Evolutionary conservation across 2,113 vertebrate genomes (phyloP).

Genomic region (Boleophthalmus pectinirostris): DNA sequence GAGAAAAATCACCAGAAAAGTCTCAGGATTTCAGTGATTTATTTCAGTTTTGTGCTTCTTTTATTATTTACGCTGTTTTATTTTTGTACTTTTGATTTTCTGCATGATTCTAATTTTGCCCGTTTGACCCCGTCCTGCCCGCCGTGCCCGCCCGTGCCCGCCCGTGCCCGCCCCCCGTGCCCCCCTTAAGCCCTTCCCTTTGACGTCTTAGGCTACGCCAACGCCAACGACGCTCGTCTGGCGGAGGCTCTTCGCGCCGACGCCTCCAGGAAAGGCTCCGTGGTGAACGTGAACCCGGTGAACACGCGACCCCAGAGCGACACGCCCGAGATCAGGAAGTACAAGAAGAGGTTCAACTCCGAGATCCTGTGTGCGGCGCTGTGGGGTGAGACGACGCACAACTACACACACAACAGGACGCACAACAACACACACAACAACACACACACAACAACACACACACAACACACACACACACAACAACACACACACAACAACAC

Average conservation of each 20-base stretch:
- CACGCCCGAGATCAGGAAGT: conserved; percentile 97
- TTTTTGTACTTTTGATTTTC: background rate
- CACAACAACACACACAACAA: no score
- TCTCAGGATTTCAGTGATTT: background rate
- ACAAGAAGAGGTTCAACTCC: conserved; percentile 99
- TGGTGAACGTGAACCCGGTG: conserved; percentile 98
- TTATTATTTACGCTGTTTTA: background rate
- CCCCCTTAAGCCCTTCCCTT: conserved; percentile 57
- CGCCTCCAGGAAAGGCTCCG: conserved; percentile 93
- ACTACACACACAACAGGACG: no score
- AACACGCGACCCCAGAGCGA: conserved; percentile 98
- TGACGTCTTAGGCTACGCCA: conserved; percentile 83
- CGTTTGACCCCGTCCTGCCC: conserved; percentile 35
- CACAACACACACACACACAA: no score
- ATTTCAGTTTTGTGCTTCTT: background rate
- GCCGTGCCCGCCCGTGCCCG: no score
- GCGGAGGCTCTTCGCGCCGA: conserved; percentile 94
- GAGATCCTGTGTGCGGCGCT: conserved; percentile 97
- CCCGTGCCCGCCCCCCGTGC: conserved; percentile 26
- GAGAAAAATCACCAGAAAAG: no score
- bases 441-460: no score
- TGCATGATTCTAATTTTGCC: conserved; percentile 22
- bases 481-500: no score
- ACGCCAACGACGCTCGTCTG: conserved; percentile 90
- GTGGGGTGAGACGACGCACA: conserved; percentile 87